Conservation (phyloP, 2,797 vertebrate genomes). For the Poecilia picta region DNA sequence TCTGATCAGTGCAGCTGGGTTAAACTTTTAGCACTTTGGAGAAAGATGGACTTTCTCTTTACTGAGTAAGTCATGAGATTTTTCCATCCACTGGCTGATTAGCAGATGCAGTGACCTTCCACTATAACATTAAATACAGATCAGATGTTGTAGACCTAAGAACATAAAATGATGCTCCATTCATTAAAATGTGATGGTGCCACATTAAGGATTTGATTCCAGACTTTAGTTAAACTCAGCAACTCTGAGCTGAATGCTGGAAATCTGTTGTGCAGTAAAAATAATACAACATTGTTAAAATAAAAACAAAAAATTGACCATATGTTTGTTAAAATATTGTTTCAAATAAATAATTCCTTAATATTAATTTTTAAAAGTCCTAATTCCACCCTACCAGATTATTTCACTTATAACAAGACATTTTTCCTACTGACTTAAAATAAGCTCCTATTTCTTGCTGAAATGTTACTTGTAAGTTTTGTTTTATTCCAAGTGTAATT, state of each 20-base stretch:
- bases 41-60: slow-evolving; percentile 9
- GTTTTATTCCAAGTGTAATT: too few species aligned
- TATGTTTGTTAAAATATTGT: too few species aligned
- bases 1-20: slow-evolving; percentile 26
- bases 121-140: background rate
- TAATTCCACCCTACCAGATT: too few species aligned
- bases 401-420: too few species aligned
- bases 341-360: too few species aligned
- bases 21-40: slow-evolving; percentile 25
- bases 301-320: too few species aligned
- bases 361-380: too few species aligned
- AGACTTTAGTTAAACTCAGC: background rate
- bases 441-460: too few species aligned
- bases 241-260: too few species aligned
- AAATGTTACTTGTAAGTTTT: too few species aligned
- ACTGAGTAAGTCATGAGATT: background rate
- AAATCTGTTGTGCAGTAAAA: background rate
- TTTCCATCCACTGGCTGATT: background rate
- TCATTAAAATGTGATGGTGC: background rate
- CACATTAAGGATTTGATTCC: background rate
- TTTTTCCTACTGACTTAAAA: too few species aligned
- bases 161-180: background rate
- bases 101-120: background rate
- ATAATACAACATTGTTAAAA: too few species aligned
- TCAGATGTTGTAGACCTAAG: background rate